Percentiles rank a stretch among this genome's conserved stretches.
Evolutionary conservation across 1,140 invertebrate genomes (phyloP).

Genomic region (Vanessa tameamea): DNA sequence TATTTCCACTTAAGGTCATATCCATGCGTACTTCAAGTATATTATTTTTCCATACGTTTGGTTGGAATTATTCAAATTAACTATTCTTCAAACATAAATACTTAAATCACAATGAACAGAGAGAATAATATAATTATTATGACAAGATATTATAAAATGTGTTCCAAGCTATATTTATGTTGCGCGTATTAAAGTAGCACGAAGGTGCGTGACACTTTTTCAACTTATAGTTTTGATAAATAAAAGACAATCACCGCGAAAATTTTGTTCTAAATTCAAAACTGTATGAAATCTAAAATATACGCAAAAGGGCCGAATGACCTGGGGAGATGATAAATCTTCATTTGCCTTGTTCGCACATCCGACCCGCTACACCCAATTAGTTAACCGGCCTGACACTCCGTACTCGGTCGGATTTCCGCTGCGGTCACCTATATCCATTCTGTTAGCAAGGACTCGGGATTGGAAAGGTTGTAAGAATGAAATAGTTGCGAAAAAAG

Average conservation of each 20-base stretch:
- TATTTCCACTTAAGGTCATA: constrained; percentile 5
- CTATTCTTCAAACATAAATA: too few species aligned
- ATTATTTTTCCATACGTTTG: neutral
- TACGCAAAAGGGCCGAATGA: constrained; percentile 33
- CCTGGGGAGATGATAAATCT: constrained; percentile 73
- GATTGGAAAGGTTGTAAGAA: constrained; percentile 47
- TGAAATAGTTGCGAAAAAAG: constrained; percentile 38
- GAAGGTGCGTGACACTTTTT: too few species aligned
- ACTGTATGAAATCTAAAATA: constrained; percentile 30
- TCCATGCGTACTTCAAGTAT: neutral
- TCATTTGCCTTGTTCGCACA: constrained; percentile 78
- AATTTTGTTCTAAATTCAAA: constrained; percentile 9
- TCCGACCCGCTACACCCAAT: constrained; percentile 74
- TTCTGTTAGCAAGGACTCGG: constrained; percentile 48
- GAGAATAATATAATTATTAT: too few species aligned
- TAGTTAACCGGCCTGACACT: constrained; percentile 67
- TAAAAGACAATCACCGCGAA: neutral
- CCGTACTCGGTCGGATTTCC: constrained; percentile 60
- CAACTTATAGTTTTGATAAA: too few species aligned
- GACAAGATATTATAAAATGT: too few species aligned
- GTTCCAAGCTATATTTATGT: too few species aligned
- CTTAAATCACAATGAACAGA: too few species aligned
- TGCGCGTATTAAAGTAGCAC: too few species aligned
- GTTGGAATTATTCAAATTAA: too few species aligned
- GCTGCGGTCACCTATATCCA: constrained; percentile 72